These are phyloP conservation scores for Carapus acus DNA, from an alignment of 2,797 vertebrate species.

Conservation along the genomic window DNA sequence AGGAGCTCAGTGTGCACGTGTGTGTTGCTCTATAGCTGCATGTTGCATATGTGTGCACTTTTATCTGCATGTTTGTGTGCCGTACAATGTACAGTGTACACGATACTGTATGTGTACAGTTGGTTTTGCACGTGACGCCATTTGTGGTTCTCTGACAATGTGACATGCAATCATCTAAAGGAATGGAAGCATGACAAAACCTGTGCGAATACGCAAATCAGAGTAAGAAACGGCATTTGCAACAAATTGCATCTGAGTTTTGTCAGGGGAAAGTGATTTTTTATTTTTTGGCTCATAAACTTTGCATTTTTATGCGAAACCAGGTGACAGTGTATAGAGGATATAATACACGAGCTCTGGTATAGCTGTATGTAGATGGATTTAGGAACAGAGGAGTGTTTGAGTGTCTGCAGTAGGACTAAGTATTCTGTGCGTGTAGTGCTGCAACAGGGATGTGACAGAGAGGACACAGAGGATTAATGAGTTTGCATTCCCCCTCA, in stretches of 20 bases:
- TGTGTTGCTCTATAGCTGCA: slow-evolving; percentile 8
- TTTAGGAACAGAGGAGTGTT: slow-evolving; percentile 28
- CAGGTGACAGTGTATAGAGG: slow-evolving; percentile 20
- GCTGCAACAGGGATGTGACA: slow-evolving; percentile 21
- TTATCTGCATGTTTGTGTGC: slow-evolving; percentile 2
- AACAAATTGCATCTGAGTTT: slow-evolving; percentile 3
- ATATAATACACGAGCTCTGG: slow-evolving; percentile 22
- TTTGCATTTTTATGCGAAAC: slow-evolving; percentile 1
- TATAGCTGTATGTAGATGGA: slow-evolving; percentile 36
- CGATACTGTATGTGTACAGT: slow-evolving; percentile 11
- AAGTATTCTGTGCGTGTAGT: slow-evolving; percentile 25
- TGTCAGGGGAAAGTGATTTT: no score
- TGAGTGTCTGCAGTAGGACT: slow-evolving; percentile 43
- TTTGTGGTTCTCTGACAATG: slow-evolving; percentile 16
- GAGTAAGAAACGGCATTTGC: no score
- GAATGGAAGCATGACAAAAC: slow-evolving; percentile 5
- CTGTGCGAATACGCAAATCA: no score
- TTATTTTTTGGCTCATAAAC: slow-evolving; percentile 33
- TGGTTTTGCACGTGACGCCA: slow-evolving; percentile 18
- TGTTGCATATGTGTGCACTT: slow-evolving; percentile 6
- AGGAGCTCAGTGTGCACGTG: slow-evolving; percentile 37
- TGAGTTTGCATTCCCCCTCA: slow-evolving; percentile 40
- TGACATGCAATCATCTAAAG: slow-evolving; percentile 15
- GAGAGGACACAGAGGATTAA: slow-evolving; percentile 51
- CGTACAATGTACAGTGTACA: no score